Conservation (phyloP, 2,113 vertebrate species). For the Mirounga angustirostris region DNA sequence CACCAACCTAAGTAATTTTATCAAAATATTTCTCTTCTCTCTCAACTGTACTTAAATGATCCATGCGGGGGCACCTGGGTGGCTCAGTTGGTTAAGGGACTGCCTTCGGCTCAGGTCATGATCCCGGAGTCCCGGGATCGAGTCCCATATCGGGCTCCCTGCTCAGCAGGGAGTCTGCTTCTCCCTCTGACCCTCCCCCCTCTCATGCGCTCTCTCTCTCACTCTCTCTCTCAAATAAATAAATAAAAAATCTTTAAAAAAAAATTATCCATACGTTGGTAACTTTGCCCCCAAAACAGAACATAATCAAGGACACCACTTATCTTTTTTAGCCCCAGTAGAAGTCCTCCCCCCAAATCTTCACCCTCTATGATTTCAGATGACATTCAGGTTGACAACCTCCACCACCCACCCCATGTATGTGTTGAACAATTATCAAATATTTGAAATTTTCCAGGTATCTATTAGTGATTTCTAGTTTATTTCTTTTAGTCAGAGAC, state of each 20-base stretch:
- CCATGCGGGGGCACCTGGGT: background rate
- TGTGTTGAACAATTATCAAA: background rate
- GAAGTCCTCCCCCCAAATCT: background rate
- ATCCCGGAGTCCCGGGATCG: too few relatives aligned
- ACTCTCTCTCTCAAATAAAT: too few relatives aligned
- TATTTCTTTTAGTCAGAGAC: constrained; percentile 36
- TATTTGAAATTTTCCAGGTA: constrained; percentile 17
- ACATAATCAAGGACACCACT: background rate
- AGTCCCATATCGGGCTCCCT: too few relatives aligned
- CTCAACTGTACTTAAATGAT: background rate
- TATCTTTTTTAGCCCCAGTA: background rate
- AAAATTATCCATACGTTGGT: background rate
- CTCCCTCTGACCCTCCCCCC: too few relatives aligned
- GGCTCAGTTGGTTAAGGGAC: too few relatives aligned
- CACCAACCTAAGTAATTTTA: background rate
- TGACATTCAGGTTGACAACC: background rate
- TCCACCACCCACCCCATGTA: background rate
- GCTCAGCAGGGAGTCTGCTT: too few relatives aligned
- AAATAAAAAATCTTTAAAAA: too few relatives aligned
- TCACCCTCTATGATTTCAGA: background rate
- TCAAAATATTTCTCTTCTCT: background rate
- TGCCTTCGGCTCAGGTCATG: too few relatives aligned
- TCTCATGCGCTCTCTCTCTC: too few relatives aligned
- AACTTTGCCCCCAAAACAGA: background rate
- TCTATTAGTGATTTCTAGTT: constrained; percentile 25